Base-by-base conservation (phyloP, 2,888 invertebrate genomes). In the Pyralis farinalis region DNA sequence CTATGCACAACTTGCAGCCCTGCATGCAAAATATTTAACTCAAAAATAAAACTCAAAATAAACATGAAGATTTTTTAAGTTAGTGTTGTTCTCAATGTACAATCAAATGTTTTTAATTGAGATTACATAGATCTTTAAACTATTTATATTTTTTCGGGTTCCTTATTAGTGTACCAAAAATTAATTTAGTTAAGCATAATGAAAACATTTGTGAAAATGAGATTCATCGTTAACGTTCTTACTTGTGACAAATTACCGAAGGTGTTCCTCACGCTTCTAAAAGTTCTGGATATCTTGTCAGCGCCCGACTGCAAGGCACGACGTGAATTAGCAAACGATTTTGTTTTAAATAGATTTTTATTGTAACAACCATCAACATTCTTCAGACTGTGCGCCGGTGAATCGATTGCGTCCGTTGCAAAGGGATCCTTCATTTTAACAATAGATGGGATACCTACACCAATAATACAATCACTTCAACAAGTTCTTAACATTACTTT, bases 201-300 rank as follows among this genome's bases (percentile, higher is more conserved):
- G n/a, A n/a, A n/a, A n/a, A n/a, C n/a, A n/a, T n/a, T n/a, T n/a
- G n/a, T n/a, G n/a, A n/a, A n/a, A n/a, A n/a, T n/a, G n/a, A n/a
- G n/a, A n/a, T n/a, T n/a, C n/a, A n/a, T n/a, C n/a, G n/a, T n/a
- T n/a, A n/a, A n/a, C n/a, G n/a, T n/a, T 10, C 27, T 16, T 37
- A 93, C 94, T 91, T 94, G 94, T 34, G 94, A 92, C 47, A 93
- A 80, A 43, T 91, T 91, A 8, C 93, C 93, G 47, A 94, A 90
- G 10, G 92, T 91, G 42, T 92, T 92, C 53, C 92, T 83, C 12
- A 94, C 91, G 47, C 88, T 91, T 44, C 91, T 91, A 54, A 94
- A 91, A 0, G 93, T 93, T 68, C 90, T 92, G 1, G 92, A 90
- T 46, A 94, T 88, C 68, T 92, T 93, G 49, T 93, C 93, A 7